phyloP scores from a whole-genome alignment of 2,797 vertebrate species.

The Acridotheres tristis region DNA sequence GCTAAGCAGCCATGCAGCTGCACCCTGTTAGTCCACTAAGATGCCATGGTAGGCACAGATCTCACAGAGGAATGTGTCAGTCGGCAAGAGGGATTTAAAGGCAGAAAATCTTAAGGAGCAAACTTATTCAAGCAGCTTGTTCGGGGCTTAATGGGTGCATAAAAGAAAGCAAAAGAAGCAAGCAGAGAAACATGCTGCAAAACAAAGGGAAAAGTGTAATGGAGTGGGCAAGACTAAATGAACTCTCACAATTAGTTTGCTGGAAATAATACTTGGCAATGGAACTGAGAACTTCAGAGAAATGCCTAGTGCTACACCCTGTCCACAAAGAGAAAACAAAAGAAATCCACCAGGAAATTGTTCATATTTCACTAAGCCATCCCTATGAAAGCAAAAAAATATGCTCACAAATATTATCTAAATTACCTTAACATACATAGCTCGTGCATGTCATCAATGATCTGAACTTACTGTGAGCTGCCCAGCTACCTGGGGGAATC shows the following conservation, averaged over 20 bases:
- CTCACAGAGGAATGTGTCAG: slow-evolving; percentile 34
- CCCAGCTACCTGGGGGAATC: background rate
- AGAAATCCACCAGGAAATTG: slow-evolving; percentile 21
- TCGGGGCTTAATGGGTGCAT: background rate
- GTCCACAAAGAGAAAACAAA: slow-evolving; percentile 8
- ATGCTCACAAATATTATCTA: background rate
- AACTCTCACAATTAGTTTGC: background rate
- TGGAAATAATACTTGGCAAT: slow-evolving; percentile 21
- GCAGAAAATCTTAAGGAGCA: slow-evolving; percentile 17
- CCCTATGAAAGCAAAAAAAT: background rate
- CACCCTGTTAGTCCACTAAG: background rate
- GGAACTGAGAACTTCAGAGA: slow-evolving; percentile 25
- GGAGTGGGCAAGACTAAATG: background rate
- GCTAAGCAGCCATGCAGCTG: background rate
- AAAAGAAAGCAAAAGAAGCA: slow-evolving; percentile 16
- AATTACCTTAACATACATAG: background rate
- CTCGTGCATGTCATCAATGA: background rate
- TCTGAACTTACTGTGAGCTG: background rate
- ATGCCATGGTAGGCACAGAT: background rate
- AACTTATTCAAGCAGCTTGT: slow-evolving; percentile 8
- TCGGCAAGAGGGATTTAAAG: background rate
- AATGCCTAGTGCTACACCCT: background rate
- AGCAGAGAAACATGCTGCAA: slow-evolving; percentile 7
- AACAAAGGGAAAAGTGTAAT: slow-evolving; percentile 32
- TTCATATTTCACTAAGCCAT: background rate